These are phyloP conservation scores for Potorous gilbertii DNA, from an alignment of 2,797 vertebrate genomes.

Conservation along the genomic window DNA sequence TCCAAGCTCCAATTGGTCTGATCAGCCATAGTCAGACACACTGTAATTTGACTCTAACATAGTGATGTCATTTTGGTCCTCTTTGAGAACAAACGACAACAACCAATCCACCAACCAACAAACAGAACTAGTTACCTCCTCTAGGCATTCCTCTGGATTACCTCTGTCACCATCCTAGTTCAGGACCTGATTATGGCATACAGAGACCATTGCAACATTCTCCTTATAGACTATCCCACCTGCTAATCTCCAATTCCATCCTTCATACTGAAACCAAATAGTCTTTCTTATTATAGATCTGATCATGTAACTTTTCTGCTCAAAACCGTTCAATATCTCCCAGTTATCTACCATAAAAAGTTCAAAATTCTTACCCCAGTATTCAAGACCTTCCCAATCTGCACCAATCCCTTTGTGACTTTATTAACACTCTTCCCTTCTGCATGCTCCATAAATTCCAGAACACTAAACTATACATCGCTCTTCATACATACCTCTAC, in stretches of 20 bases:
- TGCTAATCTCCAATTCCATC: neutral
- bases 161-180: neutral
- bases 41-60: too few species aligned
- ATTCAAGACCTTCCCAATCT: neutral
- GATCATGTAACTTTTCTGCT: neutral
- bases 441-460: neutral
- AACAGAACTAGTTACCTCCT: neutral
- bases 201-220: too few species aligned
- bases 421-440: neutral
- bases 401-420: neutral
- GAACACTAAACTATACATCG: neutral
- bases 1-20: too few species aligned
- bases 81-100: too few species aligned
- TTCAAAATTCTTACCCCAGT: neutral
- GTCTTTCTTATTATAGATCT: neutral
- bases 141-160: neutral
- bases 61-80: too few species aligned
- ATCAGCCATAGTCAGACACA: too few species aligned
- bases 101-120: too few species aligned
- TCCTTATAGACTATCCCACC: neutral
- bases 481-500: neutral
- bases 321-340: neutral
- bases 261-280: neutral
- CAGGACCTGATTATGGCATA: neutral
- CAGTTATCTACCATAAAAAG: neutral